Conservation (phyloP, 2,113 vertebrate species). For the Athene cunicularia region DNA sequence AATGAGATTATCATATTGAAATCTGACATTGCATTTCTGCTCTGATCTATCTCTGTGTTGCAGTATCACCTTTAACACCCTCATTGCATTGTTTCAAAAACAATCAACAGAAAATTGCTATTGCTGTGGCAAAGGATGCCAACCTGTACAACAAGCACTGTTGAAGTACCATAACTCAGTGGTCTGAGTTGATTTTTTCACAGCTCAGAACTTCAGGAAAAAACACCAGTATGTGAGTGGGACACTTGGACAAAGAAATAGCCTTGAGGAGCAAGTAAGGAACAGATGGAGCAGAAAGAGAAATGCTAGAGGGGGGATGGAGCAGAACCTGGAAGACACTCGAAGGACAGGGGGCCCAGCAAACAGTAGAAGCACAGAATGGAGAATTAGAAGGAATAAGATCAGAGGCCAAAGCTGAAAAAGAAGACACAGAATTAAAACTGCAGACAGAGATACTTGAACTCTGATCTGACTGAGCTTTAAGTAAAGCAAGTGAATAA, state of each 20-base stretch:
- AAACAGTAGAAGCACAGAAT: neutral
- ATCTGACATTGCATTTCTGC: neutral
- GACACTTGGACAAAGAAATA: neutral
- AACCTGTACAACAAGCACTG: neutral
- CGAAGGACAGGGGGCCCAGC: neutral
- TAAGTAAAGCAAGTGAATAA: neutral
- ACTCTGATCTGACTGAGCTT: neutral
- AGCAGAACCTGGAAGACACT: neutral
- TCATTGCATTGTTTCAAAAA: neutral
- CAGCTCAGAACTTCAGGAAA: neutral
- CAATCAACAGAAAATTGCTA: neutral
- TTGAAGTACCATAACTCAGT: neutral
- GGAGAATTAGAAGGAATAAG: neutral
- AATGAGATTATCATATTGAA: neutral
- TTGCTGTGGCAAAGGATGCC: neutral
- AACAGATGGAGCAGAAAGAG: neutral
- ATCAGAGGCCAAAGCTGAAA: neutral
- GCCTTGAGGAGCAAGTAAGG: neutral
- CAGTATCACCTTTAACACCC: neutral
- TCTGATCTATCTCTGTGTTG: neutral
- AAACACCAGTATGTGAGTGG: neutral
- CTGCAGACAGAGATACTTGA: neutral
- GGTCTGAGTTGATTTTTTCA: neutral
- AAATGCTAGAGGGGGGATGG: neutral
- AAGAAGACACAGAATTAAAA: neutral